phyloP scores from a whole-genome alignment of 2,113 vertebrate species.

The Xiphophorus maculatus region DNA sequence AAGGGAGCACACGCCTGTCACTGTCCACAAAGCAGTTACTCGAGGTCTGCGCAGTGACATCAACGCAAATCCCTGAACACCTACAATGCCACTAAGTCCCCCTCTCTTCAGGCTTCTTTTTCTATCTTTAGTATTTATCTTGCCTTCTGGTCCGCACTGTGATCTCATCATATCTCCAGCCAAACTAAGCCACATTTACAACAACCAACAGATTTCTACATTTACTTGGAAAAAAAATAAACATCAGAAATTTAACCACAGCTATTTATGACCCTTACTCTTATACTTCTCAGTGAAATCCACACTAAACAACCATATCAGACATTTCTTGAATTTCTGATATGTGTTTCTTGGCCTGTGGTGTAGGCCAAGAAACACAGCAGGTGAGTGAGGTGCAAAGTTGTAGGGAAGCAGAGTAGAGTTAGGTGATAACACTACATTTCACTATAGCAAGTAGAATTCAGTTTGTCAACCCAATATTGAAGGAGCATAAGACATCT shows the following conservation, averaged over 20 bases:
- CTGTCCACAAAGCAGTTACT: constrained; percentile 61
- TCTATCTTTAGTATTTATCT: constrained; percentile 48
- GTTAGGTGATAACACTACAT: neutral
- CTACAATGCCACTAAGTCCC: constrained; percentile 37
- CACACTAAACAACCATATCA: no score
- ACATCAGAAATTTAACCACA: no score
- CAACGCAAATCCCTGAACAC: constrained; percentile 60
- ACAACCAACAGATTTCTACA: neutral
- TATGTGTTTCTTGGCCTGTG: no score
- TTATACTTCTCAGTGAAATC: no score
- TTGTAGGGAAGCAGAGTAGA: neutral
- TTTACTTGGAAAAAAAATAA: no score
- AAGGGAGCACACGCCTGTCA: constrained; percentile 69
- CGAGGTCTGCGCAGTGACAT: constrained; percentile 36
- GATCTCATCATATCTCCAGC: constrained; percentile 51
- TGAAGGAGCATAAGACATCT: neutral
- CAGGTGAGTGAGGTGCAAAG: neutral
- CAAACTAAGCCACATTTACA: neutral
- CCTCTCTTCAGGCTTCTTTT: neutral
- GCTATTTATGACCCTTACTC: no score
- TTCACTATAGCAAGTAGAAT: neutral
- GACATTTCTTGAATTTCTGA: no score
- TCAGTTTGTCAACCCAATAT: neutral
- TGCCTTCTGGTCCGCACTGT: constrained; percentile 43
- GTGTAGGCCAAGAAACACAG: no score